Conservation (phyloP, 2,113 vertebrate genomes). For the Galemys pyrenaicus region DNA sequence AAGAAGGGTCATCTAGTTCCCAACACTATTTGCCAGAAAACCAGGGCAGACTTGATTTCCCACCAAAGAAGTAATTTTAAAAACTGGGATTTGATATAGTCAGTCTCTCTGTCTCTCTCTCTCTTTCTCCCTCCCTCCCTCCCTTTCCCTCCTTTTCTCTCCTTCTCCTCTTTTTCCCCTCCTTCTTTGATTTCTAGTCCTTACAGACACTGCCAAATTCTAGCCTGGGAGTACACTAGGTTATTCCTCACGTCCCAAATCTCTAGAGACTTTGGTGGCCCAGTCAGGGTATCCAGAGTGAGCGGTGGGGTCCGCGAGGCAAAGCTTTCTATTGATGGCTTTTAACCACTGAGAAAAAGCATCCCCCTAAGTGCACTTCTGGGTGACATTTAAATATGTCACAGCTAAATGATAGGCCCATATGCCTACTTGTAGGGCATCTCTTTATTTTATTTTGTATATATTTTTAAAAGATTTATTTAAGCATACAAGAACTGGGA, state of each 20-base stretch:
- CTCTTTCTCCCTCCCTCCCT: background rate
- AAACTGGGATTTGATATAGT: background rate
- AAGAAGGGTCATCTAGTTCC: conserved; percentile 81
- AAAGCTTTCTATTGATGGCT: background rate
- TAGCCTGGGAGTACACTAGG: background rate
- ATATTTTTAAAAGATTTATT: no score
- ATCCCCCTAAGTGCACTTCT: background rate
- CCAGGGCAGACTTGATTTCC: conserved; percentile 64
- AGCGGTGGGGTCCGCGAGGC: background rate
- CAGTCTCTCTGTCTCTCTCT: background rate
- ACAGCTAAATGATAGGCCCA: background rate
- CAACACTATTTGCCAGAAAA: conserved; percentile 82
- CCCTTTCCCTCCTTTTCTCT: background rate
- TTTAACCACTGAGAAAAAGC: background rate
- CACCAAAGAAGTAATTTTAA: background rate
- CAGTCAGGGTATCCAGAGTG: background rate
- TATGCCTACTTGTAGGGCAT: background rate
- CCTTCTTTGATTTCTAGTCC: background rate
- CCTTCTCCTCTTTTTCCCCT: no score
- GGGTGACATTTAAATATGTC: no score
- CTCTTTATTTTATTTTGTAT: background rate
- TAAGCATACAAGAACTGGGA: no score
- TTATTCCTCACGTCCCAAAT: background rate
- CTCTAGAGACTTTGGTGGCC: background rate
- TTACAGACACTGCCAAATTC: background rate